Percentiles rank a stretch among this genome's conserved stretches.
Evolutionary conservation across 64 coral and sea anemone genomes (phyloP).

Genomic region (Actinia tenebrosa): DNA sequence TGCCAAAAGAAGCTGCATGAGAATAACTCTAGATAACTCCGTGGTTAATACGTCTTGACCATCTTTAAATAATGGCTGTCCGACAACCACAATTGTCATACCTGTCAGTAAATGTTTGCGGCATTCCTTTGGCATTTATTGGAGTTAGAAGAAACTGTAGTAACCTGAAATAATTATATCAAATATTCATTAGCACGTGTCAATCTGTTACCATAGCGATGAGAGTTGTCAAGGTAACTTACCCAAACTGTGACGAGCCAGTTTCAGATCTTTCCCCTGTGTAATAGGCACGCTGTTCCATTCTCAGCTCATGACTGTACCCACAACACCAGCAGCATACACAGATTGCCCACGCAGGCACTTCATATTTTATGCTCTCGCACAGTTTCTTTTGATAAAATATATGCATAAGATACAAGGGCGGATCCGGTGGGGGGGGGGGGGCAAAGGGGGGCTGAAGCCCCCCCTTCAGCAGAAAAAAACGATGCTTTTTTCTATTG

Average conservation of each 20-base stretch:
- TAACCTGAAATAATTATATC: neutral
- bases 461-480: too few species aligned
- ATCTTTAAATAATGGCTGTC: too few species aligned
- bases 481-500: too few species aligned
- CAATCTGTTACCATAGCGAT: neutral
- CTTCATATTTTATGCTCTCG: conserved; percentile 54
- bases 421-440: too few species aligned
- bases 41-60: too few species aligned
- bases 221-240: neutral
- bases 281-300: conserved; percentile 27
- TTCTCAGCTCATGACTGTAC: conserved; percentile 39
- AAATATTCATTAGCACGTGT: neutral
- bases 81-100: neutral
- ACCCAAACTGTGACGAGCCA: neutral
- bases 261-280: neutral
- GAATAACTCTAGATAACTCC: too few species aligned
- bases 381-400: conserved; percentile 30
- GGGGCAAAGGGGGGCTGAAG: too few species aligned
- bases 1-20: too few species aligned
- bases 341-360: conserved; percentile 50
- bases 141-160: conserved; percentile 38
- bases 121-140: conserved; percentile 50
- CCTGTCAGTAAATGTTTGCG: conserved; percentile 47
- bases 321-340: conserved; percentile 61
- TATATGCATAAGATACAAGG: neutral